Percentiles rank a stretch among this genome's conserved stretches.
Evolutionary conservation across 1,140 invertebrate species (phyloP).

Genomic region (Diachasmimorpha longicaudata): DNA sequence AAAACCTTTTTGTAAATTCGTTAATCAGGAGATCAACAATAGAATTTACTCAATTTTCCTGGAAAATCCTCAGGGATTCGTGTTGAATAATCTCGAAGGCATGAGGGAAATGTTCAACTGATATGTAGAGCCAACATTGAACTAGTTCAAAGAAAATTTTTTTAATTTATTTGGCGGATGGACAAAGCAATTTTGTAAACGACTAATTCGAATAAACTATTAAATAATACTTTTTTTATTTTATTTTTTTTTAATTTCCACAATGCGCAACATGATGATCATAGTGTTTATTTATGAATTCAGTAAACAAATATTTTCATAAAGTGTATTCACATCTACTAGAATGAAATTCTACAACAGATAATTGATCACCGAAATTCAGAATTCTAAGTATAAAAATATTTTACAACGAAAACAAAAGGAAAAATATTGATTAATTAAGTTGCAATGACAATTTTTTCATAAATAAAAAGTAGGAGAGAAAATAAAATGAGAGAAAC

Average conservation of each 20-base stretch:
- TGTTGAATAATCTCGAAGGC: background rate
- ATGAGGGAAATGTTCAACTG: background rate
- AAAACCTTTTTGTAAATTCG: slow-evolving; percentile 70
- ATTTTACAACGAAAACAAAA: slow-evolving; percentile 19
- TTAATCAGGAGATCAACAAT: slow-evolving; percentile 69
- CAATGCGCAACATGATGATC: background rate
- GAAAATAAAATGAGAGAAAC: background rate
- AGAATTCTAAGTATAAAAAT: slow-evolving; percentile 7
- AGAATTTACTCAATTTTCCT: slow-evolving; percentile 70
- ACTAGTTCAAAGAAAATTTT: background rate
- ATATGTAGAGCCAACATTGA: background rate
- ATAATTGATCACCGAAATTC: background rate
- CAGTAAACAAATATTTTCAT: too few species aligned
- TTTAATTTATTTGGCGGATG: slow-evolving; percentile 23
- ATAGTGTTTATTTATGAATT: too few species aligned
- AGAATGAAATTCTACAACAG: background rate
- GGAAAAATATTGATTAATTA: slow-evolving; percentile 5
- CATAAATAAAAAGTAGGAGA: background rate
- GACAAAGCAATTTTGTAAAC: slow-evolving; percentile 7
- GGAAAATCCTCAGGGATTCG: slow-evolving; percentile 75
- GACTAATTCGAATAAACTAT: background rate
- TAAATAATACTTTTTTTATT: slow-evolving; percentile 27
- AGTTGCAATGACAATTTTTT: background rate
- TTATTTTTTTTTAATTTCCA: slow-evolving; percentile 3
- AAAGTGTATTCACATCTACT: background rate